Base-by-base conservation (phyloP, 2,888 invertebrate species). In the Xylocampa areola region DNA sequence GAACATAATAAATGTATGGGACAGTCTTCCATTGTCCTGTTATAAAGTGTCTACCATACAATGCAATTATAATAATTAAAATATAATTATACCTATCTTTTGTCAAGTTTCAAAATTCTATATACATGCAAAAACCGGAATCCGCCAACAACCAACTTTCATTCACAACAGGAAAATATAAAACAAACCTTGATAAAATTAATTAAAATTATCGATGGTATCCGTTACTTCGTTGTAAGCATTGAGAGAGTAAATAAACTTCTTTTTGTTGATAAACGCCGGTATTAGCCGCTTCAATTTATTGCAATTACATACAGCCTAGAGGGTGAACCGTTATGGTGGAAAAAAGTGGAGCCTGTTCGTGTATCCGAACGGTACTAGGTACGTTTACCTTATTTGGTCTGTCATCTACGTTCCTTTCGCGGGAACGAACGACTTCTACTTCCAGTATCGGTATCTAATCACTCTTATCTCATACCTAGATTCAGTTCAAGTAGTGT, bases 241-340 rank as follows among this genome's bases (percentile, higher is more conserved):
- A 69, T 49, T 59, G 47, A 47, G 40, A 60, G 45, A 62, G 59
- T 60, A 57, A 60, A 62, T 41, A 58, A 54, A 62, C 65, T 33
- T 37, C 53, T 68, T 76, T 81, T 82, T 85, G 52, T 57, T 48
- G 61, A 69, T 76, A 73, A 66, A 60, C 45, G 50, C 53, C 41
- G 44, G 66, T 70, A 72, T 79, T 70, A 74, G 55, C 63, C 43
- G 68, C 64, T 69, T 74, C 76, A 77, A 81, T 83, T 80, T 73
- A 76, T 68, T 55, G 74, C 70, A 76, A 70, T 71, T 73, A 70
- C 71, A 64, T 43, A 66, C 51, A 60, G 33, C 54, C 57, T 60
- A 60, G 64, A 51, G 41, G 36, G 29, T 7, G 23, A 45, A 65
- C 85, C 81, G 86, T 86, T 86, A 84, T 52, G 19, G 13, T 55